Conservation (phyloP, 2,797 vertebrate species). For the Myotis daubentonii region DNA sequence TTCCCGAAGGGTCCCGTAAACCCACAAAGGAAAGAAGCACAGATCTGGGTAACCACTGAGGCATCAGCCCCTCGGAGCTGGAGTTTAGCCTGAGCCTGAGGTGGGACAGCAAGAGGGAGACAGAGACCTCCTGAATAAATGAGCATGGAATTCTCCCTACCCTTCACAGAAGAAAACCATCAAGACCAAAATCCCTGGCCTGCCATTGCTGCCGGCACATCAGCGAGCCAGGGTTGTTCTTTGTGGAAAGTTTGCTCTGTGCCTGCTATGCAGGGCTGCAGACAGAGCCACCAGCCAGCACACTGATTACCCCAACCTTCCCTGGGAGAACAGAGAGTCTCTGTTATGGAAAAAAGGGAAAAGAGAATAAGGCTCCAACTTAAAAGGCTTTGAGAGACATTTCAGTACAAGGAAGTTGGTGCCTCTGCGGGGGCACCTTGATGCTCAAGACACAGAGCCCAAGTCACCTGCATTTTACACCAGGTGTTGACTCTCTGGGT, state of each 20-base stretch:
- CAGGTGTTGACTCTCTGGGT: neutral
- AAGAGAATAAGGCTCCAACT: slow-evolving; percentile 54
- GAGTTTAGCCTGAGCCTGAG: neutral
- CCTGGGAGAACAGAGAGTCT: slow-evolving; percentile 46
- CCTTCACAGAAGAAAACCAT: neutral
- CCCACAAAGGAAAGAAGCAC: neutral
- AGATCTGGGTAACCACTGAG: neutral
- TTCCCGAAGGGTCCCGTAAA: neutral
- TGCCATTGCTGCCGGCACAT: neutral
- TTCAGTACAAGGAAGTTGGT: neutral
- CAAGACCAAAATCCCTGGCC: neutral
- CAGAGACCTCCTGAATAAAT: neutral
- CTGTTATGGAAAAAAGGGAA: neutral
- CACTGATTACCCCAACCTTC: slow-evolving; percentile 9
- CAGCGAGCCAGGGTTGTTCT: neutral
- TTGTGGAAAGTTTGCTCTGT: neutral
- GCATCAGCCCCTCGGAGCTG: neutral
- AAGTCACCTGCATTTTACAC: neutral
- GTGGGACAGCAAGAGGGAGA: neutral
- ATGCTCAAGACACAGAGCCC: neutral
- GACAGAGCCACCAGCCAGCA: slow-evolving; percentile 12
- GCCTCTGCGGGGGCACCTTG: neutral
- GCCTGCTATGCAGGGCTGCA: neutral
- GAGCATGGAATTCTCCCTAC: neutral
- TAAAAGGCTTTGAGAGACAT: slow-evolving; percentile 41